These are phyloP conservation scores for Amphimallon solstitiale DNA, from an alignment of 2,888 invertebrate species.

Conservation along the genomic window DNA sequence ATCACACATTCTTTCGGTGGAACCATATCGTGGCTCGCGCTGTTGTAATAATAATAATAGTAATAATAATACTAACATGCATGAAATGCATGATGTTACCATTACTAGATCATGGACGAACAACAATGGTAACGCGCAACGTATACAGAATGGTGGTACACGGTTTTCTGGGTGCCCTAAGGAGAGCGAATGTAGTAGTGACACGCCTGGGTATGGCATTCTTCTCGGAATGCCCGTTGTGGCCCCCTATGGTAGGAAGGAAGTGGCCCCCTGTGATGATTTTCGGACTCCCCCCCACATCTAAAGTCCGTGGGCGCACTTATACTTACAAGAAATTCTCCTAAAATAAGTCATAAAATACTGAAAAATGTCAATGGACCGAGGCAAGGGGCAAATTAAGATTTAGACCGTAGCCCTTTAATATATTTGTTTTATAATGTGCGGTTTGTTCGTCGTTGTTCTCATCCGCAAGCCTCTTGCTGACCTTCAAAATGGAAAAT, in stretches of 20 bases:
- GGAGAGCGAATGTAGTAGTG: slow-evolving; percentile 39
- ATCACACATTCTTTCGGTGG: slow-evolving; percentile 44
- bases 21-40: neutral
- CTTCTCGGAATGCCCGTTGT: slow-evolving; percentile 48
- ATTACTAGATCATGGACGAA: slow-evolving; percentile 45
- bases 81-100: slow-evolving; percentile 23
- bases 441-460: slow-evolving; percentile 1
- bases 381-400: slow-evolving; percentile 47
- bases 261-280: slow-evolving; percentile 47
- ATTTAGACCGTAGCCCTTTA: slow-evolving; percentile 45
- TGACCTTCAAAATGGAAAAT: slow-evolving; percentile 1
- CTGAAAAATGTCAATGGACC: slow-evolving; percentile 52
- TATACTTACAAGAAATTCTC: slow-evolving; percentile 32
- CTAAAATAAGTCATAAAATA: slow-evolving; percentile 54
- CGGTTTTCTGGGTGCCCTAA: slow-evolving; percentile 10
- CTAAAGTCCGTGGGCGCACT: slow-evolving; percentile 32
- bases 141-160: neutral
- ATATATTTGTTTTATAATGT: neutral
- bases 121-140: slow-evolving; percentile 45
- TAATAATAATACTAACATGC: neutral
- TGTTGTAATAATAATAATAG: slow-evolving; percentile 5
- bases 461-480: slow-evolving; percentile 14
- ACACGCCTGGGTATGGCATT: slow-evolving; percentile 44
- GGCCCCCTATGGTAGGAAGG: slow-evolving; percentile 53
- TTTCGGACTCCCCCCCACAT: slow-evolving; percentile 36